Percentiles rank a stretch among this genome's conserved stretches.
These are phyloP conservation scores for Tetranychus truncatus DNA, from an alignment of 2,888 invertebrate genomes.

Conservation along the genomic window DNA sequence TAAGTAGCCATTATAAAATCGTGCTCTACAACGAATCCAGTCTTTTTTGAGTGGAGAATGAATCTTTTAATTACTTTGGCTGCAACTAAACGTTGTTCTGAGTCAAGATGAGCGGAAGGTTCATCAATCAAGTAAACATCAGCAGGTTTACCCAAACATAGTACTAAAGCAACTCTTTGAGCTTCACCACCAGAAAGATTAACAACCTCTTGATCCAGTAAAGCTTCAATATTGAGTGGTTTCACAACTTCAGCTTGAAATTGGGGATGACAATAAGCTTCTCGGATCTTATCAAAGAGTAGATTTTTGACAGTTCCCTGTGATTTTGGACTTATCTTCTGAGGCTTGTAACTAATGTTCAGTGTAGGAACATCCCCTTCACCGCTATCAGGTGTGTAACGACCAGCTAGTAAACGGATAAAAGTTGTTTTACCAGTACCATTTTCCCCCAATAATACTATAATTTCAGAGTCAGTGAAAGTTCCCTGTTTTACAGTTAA, in stretches of 20 bases:
- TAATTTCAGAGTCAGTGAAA: conserved; percentile 96
- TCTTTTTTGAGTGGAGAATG: conserved; percentile 95
- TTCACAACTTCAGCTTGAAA: conserved; percentile 98
- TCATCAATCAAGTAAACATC: conserved; percentile 97
- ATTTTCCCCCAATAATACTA: conserved; percentile 85
- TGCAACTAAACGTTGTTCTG: conserved; percentile 97
- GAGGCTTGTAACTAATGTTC: conserved; percentile 97
- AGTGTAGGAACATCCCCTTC: conserved; percentile 62
- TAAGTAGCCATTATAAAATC: conserved; percentile 99
- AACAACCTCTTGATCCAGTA: conserved; percentile 92
- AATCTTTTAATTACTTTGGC: conserved; percentile 70
- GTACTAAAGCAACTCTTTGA: conserved; percentile 84
- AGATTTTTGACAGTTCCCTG: conserved; percentile 77
- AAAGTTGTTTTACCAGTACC: conserved; percentile 99
- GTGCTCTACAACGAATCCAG: conserved; percentile 98
- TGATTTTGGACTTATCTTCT: conserved; percentile 96
- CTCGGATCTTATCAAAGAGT: conserved; percentile 87
- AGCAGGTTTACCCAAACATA: conserved; percentile 94
- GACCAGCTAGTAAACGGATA: conserved; percentile 92
- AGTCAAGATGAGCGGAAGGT: conserved; percentile 48
- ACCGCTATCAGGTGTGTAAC: conserved; percentile 68
- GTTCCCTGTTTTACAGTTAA: conserved; percentile 68
- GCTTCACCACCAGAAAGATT: conserved; percentile 98
- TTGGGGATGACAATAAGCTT: conserved; percentile 90
- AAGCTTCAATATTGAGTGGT: conserved; percentile 84